A percentile compares a stretch with the other conserved stretches of the same genome.
Conservation (phyloP, 2,888 invertebrate species). For the Norana najaformis region DNA sequence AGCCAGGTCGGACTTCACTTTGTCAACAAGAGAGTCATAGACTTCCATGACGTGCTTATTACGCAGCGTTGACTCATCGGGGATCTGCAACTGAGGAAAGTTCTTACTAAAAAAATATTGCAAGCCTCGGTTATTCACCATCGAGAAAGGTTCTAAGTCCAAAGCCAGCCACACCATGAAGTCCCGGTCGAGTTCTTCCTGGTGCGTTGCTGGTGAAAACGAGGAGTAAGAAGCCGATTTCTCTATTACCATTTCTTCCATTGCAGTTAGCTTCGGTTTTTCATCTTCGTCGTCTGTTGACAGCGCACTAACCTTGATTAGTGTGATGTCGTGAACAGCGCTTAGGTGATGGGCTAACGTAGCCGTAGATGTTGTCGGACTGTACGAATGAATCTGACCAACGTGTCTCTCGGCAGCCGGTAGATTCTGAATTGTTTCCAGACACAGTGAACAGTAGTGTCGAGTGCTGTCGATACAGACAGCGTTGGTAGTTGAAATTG, state of each 20-base stretch:
- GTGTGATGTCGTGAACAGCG: neutral
- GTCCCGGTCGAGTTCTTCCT: neutral
- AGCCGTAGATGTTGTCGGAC: neutral
- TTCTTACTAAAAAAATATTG: neutral
- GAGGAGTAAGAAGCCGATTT: too few species aligned
- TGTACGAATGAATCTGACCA: neutral
- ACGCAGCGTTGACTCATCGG: neutral
- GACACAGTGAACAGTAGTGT: conserved; percentile 1
- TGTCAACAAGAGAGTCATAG: neutral
- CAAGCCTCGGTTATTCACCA: neutral
- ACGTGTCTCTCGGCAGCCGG: neutral
- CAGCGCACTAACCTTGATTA: neutral
- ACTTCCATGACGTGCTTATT: neutral
- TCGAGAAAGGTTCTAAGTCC: neutral
- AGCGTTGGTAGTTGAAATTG: neutral
- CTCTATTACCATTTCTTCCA: too few species aligned
- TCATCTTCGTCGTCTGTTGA: too few species aligned
- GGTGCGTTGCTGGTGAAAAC: too few species aligned
- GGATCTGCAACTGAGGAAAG: neutral
- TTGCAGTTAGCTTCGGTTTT: too few species aligned
- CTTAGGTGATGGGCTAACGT: neutral
- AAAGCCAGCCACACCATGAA: neutral
- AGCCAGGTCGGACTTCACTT: neutral
- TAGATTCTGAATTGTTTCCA: neutral
- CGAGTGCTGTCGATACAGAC: neutral